Conservation (phyloP, 2,797 vertebrate genomes). For the Morus bassanus region DNA sequence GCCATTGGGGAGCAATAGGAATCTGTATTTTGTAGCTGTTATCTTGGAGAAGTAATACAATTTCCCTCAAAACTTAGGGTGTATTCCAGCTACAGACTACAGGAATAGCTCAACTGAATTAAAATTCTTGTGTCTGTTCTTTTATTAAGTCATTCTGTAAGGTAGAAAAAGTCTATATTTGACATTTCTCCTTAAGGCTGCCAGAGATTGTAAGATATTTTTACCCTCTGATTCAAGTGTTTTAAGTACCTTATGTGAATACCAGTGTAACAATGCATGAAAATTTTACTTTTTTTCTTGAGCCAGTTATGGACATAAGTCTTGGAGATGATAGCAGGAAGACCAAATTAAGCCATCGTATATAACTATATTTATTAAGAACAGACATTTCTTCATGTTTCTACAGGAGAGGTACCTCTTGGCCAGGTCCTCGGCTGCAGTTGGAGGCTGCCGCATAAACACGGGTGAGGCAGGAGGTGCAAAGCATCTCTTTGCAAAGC, state of each 20-base stretch:
- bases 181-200: neutral
- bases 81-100: neutral
- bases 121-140: neutral
- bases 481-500: neutral
- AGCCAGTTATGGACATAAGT: neutral
- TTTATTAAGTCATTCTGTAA: neutral
- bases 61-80: neutral
- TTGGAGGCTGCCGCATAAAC: neutral
- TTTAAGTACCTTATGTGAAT: neutral
- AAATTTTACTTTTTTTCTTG: neutral
- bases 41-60: neutral
- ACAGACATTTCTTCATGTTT: neutral
- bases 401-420: neutral
- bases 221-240: neutral
- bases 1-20: constrained; percentile 13
- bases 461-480: neutral
- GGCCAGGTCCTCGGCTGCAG: neutral
- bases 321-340: neutral
- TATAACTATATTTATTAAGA: neutral
- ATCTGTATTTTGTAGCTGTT: neutral
- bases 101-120: neutral
- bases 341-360: neutral
- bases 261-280: neutral
- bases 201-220: neutral
- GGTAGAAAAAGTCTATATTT: neutral